Base-by-base conservation (phyloP, 2,797 vertebrate genomes). In the Esox lucius region DNA sequence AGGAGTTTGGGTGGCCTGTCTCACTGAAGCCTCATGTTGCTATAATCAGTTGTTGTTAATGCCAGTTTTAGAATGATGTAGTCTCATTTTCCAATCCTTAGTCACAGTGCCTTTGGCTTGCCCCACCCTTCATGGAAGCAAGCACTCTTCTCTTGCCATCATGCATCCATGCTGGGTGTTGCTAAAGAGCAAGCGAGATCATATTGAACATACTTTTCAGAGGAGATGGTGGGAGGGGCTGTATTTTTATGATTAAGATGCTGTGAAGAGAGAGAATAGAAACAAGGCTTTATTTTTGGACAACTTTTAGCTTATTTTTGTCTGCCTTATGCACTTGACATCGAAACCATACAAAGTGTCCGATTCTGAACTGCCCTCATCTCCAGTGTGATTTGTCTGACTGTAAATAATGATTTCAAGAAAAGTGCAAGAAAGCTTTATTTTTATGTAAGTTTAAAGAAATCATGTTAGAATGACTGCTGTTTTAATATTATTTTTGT, bases 401-500 rank as follows among this genome's bases (percentile, higher is more conserved):
- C 78, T 92, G 88, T 91, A 91, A 87, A 91, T 87, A 88, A 85
- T 1, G 22, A 81, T 72, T 87, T 83, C 5, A 19, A 81, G 78
- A 82, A 81, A 80, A 31, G 68, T 80, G 84, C 87, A 86, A 85
- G 76, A 91, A 91, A 91, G 87, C 84, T 91, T 93, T 92, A 91
- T 93, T 91, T 92, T 91, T 59, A 91, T 90, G 85, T 89, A 84
- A 74, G 81, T 86, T 79, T 83, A 78, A 70, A 83, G 73, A 65
- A 33, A 65, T 65, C 13, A 31, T 17, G 28, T 82, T 79, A 84
- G 85, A 87, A 80, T 87, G 81, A 82, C 84, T 82, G 82, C 87
- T 69, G 85, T 86, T 92, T 88, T 87, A 87, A 83, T 84, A 79
- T 92, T 88, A 83, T 90, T 91, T 92, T 91, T 93, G 92, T 92